Evolutionary conservation across 2,888 invertebrate species (phyloP), one percentile per base, ranked within the genome.

Genomic region (Harmothoe impar): DNA sequence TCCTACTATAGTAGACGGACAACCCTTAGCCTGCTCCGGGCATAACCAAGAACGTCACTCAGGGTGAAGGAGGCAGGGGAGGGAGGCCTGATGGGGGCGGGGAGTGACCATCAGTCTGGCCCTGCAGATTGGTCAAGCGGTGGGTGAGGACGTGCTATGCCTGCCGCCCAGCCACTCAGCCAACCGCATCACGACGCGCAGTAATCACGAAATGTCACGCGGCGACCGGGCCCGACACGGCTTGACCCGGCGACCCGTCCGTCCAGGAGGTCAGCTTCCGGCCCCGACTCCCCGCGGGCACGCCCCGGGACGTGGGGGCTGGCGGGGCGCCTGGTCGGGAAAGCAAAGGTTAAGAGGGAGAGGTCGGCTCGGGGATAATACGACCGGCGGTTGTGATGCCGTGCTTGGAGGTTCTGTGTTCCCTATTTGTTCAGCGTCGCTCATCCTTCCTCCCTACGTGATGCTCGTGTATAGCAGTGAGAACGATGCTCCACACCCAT

Each of bases 201-300:
- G 52, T 86, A 86, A 86, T 86, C 86, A 86, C 54, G 86, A 54
- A 56, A 86, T 86, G 54, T 56, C 86, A 86, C 56, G 86, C 29
- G 31, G 25, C 52, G 12, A 20, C 84, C 84, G 25, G n/a, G 15
- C 43, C 84, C 33, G 35, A 84, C 86, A 86, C 52, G 33, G 52
- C 29, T 52, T 86, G 86, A 86, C 86, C 86, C 31, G 29, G 17
- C 0, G 31, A 12, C 54, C 29, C 54, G 5, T 12, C 17, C 25
- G 77, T 15, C 33, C 81, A 81, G 17, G 43, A 35, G 72, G 15
- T 35, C 17, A 33, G 81, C 10, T 0, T 12, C n/a, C 35, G 17
- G 23, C 12, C 43, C 43, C 43, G 33, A 33, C 81, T 43, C 43
- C 17, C 35, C 10, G 23, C 17, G 35, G 20, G 17, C 23, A n/a